Percentiles rank a stretch among this genome's conserved stretches.
Evolutionary conservation across 2,113 vertebrate species (phyloP).

Genomic region (Sphyrna mokarran): DNA sequence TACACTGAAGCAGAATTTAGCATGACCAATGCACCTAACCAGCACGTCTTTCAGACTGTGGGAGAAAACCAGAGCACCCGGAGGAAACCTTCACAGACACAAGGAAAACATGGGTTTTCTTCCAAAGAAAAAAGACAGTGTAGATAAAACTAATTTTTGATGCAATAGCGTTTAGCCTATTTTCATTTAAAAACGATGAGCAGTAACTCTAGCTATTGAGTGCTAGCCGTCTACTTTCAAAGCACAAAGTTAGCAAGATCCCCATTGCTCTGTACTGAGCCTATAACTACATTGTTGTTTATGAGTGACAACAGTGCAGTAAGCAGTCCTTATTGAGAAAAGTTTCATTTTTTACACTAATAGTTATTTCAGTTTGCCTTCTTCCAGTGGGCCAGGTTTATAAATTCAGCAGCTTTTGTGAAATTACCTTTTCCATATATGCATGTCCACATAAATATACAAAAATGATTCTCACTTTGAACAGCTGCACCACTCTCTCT

Average conservation of each 20-base stretch:
- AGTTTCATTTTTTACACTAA: no score
- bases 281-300: not conserved
- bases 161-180: not conserved
- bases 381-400: not conserved
- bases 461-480: not conserved
- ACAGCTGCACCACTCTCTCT: not conserved
- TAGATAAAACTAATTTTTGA: not conserved
- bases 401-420: not conserved
- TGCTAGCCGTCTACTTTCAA: not conserved
- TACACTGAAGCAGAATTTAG: no score
- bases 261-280: not conserved
- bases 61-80: no score
- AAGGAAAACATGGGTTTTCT: no score
- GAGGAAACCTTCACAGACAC: no score
- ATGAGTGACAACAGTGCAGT: not conserved
- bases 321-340: not conserved
- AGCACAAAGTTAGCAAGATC: not conserved
- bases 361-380: not conserved
- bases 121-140: constrained; percentile 9
- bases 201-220: not conserved
- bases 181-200: not conserved
- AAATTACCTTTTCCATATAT: not conserved
- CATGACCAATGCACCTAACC: no score
- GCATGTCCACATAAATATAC: not conserved
- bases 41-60: no score